phyloP scores from a whole-genome alignment of 1,140 invertebrate species.

The Cotesia chilonis region DNA sequence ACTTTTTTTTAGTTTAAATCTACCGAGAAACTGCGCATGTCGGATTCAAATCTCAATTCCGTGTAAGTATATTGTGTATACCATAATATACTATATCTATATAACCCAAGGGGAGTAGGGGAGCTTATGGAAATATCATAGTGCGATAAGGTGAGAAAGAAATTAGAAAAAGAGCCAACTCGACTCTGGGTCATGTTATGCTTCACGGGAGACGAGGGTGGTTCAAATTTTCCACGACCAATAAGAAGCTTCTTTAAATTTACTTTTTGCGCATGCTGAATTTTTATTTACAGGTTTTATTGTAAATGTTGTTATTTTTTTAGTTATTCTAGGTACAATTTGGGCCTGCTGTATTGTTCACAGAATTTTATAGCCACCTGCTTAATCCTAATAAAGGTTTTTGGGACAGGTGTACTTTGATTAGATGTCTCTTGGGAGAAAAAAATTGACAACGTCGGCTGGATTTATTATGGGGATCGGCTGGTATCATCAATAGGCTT shows the following conservation, averaged over 20 bases:
- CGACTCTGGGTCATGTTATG: slow-evolving; percentile 38
- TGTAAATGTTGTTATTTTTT: too few species aligned
- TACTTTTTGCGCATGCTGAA: slow-evolving; percentile 58
- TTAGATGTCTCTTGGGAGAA: too few species aligned
- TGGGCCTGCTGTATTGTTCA: too few species aligned
- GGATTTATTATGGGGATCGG: too few species aligned
- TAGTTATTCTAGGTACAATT: too few species aligned
- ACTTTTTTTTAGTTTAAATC: slow-evolving; percentile 22
- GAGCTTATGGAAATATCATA: slow-evolving; percentile 62
- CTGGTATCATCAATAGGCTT: too few species aligned
- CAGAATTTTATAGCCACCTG: too few species aligned
- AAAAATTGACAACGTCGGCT: too few species aligned
- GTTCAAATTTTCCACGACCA: slow-evolving; percentile 53
- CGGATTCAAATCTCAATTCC: slow-evolving; percentile 56
- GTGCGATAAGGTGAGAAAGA: slow-evolving; percentile 59
- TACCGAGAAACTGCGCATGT: slow-evolving; percentile 54
- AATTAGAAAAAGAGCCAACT: slow-evolving; percentile 18
- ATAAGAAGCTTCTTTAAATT: slow-evolving; percentile 62
- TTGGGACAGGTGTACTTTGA: too few species aligned
- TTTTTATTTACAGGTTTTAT: slow-evolving; percentile 42
- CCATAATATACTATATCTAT: too few species aligned
- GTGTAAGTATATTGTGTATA: slow-evolving; percentile 9
- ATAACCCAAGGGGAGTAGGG: neutral
- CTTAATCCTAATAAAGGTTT: too few species aligned
- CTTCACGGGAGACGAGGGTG: slow-evolving; percentile 41